phyloP scores from a whole-genome alignment of 2,797 vertebrate genomes.

The Podargus strigoides region DNA sequence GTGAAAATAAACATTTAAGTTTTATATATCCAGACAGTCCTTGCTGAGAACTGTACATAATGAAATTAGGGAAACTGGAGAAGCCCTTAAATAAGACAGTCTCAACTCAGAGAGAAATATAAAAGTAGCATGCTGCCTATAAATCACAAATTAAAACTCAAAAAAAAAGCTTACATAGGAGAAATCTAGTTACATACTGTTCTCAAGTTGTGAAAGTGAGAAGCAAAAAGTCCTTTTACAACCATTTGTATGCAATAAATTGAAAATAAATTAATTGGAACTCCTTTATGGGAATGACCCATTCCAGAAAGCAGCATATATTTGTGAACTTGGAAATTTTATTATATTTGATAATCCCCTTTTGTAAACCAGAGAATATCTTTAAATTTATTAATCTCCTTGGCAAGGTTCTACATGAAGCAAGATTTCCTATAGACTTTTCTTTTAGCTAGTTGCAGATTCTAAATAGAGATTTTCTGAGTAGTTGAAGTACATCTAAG shows the following conservation, averaged over 20 bases:
- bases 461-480: not conserved
- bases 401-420: not conserved
- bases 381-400: not conserved
- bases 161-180: not conserved
- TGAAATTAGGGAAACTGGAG: not conserved
- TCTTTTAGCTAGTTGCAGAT: not conserved
- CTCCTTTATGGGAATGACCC: not conserved
- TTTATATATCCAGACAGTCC: not conserved
- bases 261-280: not conserved
- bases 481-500: not conserved
- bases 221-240: not conserved
- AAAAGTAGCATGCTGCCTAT: not conserved
- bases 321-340: not conserved
- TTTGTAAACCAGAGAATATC: not conserved
- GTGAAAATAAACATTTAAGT: not conserved
- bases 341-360: not conserved
- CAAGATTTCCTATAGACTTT: not conserved
- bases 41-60: not conserved
- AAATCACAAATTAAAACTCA: not conserved
- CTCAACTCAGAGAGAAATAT: not conserved
- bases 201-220: not conserved
- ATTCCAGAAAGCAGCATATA: not conserved
- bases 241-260: not conserved
- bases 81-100: not conserved
- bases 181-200: not conserved